A percentile compares a stretch with the other conserved stretches of the same genome.
These are phyloP conservation scores for Parasteatoda tepidariorum DNA, from an alignment of 1,140 invertebrate species.

Conservation along the genomic window DNA sequence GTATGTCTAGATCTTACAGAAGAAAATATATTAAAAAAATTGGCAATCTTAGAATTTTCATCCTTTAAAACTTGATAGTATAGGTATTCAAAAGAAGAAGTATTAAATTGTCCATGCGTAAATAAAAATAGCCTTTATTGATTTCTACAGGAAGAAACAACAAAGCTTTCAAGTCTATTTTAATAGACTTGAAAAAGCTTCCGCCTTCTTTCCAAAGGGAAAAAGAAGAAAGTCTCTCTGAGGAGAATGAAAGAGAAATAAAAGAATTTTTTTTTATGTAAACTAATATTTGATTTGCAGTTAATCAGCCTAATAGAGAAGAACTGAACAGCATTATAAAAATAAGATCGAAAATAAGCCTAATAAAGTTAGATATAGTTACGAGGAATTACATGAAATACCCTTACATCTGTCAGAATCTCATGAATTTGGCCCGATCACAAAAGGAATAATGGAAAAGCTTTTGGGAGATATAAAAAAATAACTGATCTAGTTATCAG, in stretches of 20 bases:
- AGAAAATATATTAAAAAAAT: slow-evolving; percentile 5
- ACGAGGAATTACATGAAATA: slow-evolving; percentile 31
- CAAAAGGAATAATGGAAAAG: slow-evolving; percentile 41
- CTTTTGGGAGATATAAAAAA: slow-evolving; percentile 44
- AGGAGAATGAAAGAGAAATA: slow-evolving; percentile 23
- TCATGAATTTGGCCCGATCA: slow-evolving; percentile 34
- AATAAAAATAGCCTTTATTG: slow-evolving; percentile 25
- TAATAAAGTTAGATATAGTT: slow-evolving; percentile 5
- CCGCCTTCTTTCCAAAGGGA: slow-evolving; percentile 14
- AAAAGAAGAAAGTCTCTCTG: slow-evolving; percentile 17
- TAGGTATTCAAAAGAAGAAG: slow-evolving; percentile 10
- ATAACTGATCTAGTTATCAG: slow-evolving; percentile 41
- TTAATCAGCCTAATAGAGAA: slow-evolving; percentile 25
- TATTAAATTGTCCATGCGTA: slow-evolving; percentile 33
- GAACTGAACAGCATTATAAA: slow-evolving; percentile 23
- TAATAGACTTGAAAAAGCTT: no score
- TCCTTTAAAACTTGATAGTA: slow-evolving; percentile 16
- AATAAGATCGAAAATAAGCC: slow-evolving; percentile 6
- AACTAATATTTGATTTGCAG: slow-evolving; percentile 26
- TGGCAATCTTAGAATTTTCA: not conserved
- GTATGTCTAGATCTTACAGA: slow-evolving; percentile 3
- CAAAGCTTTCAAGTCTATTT: slow-evolving; percentile 40
- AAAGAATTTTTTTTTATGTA: slow-evolving; percentile 27
- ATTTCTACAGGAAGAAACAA: slow-evolving; percentile 17
- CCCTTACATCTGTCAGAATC: slow-evolving; percentile 38